Evolutionary conservation across 1,140 invertebrate genomes (phyloP).

Genomic region (Drosophila santomea): DNA sequence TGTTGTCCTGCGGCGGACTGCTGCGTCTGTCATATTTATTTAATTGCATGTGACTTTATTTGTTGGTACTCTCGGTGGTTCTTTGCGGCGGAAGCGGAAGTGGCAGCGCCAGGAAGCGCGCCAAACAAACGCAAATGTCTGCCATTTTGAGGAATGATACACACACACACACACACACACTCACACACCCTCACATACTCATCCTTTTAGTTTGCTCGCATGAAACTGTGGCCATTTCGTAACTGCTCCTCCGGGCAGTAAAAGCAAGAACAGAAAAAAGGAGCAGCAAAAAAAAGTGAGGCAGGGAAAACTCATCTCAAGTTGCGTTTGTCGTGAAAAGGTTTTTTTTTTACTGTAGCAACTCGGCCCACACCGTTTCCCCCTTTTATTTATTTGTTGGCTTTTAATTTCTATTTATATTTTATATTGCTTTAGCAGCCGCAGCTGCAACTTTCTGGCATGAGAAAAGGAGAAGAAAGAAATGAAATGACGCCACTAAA

Average conservation of each 20-base stretch:
- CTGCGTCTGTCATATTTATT: constrained; percentile 73
- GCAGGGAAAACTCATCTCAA: constrained; percentile 54
- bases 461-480: not conserved
- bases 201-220: constrained; percentile 53
- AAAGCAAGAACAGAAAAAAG: constrained; percentile 13
- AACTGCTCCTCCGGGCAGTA: constrained; percentile 35
- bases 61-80: constrained; percentile 48
- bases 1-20: constrained; percentile 16
- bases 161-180: constrained; percentile 8
- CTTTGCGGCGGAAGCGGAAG: constrained; percentile 68
- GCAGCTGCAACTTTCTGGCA: constrained; percentile 71
- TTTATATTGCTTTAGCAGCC: constrained; percentile 72
- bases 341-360: constrained; percentile 39
- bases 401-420: constrained; percentile 82
- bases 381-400: constrained; percentile 70
- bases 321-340: constrained; percentile 64
- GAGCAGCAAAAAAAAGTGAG: constrained; percentile 3
- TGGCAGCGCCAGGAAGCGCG: constrained; percentile 81
- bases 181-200: constrained; percentile 18
- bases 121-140: constrained; percentile 82
- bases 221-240: constrained; percentile 60
- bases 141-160: constrained; percentile 77
- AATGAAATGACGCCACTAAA: constrained; percentile 77
- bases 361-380: constrained; percentile 23
- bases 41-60: constrained; percentile 76